phyloP scores from a whole-genome alignment of 2,888 invertebrate species.

The Argyresthia albistria region DNA sequence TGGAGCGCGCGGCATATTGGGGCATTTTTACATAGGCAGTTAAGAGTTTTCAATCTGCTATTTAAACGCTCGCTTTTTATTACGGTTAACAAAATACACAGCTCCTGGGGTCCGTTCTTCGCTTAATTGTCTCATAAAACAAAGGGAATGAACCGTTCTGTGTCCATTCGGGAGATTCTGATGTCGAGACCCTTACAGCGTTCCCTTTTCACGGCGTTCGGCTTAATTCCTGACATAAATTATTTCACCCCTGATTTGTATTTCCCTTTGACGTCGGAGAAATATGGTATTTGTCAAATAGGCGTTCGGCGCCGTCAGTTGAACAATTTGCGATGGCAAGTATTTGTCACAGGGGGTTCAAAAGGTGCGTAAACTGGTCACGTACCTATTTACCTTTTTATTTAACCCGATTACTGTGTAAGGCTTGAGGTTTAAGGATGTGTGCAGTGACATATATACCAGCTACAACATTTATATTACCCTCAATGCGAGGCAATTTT shows the following conservation, averaged over 20 bases:
- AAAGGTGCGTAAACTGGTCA: neutral
- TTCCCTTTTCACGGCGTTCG: slow-evolving; percentile 26
- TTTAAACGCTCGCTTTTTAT: slow-evolving; percentile 31
- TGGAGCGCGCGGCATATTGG: neutral
- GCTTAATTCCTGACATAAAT: slow-evolving; percentile 31
- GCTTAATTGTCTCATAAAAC: slow-evolving; percentile 56
- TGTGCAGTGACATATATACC: too few species aligned
- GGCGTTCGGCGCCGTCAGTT: neutral
- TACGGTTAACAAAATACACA: slow-evolving; percentile 33
- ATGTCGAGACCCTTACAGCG: slow-evolving; percentile 24
- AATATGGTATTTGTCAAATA: slow-evolving; percentile 18
- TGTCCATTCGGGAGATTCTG: slow-evolving; percentile 21
- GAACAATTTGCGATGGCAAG: neutral
- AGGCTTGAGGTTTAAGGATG: too few species aligned
- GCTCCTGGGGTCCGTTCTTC: slow-evolving; percentile 32
- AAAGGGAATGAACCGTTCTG: slow-evolving; percentile 46
- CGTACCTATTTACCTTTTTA: neutral
- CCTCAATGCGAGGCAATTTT: too few species aligned
- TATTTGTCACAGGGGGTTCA: neutral
- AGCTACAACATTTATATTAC: too few species aligned
- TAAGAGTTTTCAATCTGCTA: slow-evolving; percentile 43
- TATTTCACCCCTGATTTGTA: slow-evolving; percentile 22
- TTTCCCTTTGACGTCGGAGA: slow-evolving; percentile 19
- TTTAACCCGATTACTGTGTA: too few species aligned
- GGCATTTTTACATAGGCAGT: slow-evolving; percentile 35